These are phyloP conservation scores for Cygnus atratus DNA, from an alignment of 2,113 vertebrate species.

Conservation along the genomic window DNA sequence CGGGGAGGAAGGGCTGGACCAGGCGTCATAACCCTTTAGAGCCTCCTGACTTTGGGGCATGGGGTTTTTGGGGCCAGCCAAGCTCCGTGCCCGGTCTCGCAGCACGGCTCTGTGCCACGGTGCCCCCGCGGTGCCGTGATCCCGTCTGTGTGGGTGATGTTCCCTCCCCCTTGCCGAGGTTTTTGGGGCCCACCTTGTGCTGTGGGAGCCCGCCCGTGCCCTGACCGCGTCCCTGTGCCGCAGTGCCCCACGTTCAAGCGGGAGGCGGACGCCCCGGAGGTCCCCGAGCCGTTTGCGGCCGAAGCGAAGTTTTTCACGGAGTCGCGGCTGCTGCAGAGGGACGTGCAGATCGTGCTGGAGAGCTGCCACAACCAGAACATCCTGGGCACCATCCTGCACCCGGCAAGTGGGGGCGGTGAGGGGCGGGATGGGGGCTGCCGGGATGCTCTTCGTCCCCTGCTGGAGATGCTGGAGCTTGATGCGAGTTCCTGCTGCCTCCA, in stretches of 20 bases:
- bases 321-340: constrained; percentile 93
- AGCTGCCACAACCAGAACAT: constrained; percentile 97
- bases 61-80: not conserved
- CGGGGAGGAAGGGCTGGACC: not conserved
- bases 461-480: not conserved
- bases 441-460: too few relatives aligned
- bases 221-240: not conserved
- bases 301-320: constrained; percentile 98
- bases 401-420: constrained; percentile 71
- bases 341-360: constrained; percentile 96
- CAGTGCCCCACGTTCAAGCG: constrained; percentile 95
- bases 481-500: fast-evolving
- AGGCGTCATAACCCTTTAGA: not conserved
- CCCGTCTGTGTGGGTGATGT: not conserved
- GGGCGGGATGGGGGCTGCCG: not conserved
- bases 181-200: not conserved
- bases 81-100: not conserved
- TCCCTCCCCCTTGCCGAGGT: fast-evolving
- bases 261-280: constrained; percentile 88
- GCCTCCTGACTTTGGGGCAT: not conserved
- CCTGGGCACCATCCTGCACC: constrained; percentile 95
- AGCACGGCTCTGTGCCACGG: not conserved
- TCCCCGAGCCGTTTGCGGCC: constrained; percentile 89
- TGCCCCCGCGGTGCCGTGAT: not conserved
- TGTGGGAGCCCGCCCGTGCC: fast-evolving